Conservation (phyloP, 2,888 invertebrate species). For the Hanleya hanleyi region DNA sequence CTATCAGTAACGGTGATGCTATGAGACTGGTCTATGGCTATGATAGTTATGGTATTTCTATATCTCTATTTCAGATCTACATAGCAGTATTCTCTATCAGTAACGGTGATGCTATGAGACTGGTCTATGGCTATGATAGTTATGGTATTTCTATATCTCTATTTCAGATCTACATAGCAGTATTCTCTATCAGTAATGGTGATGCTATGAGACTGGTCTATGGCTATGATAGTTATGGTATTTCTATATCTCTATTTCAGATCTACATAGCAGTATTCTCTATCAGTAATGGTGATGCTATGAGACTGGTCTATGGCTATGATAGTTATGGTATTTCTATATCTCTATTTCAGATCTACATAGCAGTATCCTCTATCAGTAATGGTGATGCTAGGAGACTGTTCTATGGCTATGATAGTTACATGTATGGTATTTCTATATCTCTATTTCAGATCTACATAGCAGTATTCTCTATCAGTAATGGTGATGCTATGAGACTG, state of each 20-base stretch:
- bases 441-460: constrained; percentile 71
- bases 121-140: constrained; percentile 67
- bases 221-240: constrained; percentile 68
- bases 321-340: constrained; percentile 69
- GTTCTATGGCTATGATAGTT: constrained; percentile 66
- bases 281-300: constrained; percentile 61
- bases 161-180: constrained; percentile 74
- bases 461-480: constrained; percentile 80
- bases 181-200: constrained; percentile 79
- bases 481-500: constrained; percentile 65
- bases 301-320: constrained; percentile 63
- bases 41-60: constrained; percentile 67
- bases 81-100: constrained; percentile 80
- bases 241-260: too few species aligned
- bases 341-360: constrained; percentile 72
- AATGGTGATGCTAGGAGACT: constrained; percentile 64
- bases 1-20: constrained; percentile 61
- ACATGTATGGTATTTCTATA: too few species aligned
- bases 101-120: constrained; percentile 63
- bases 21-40: constrained; percentile 64
- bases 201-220: constrained; percentile 65
- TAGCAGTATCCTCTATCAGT: constrained; percentile 80
- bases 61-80: constrained; percentile 71
- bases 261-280: constrained; percentile 81
- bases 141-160: constrained; percentile 69